phyloP scores from a whole-genome alignment of 2,888 invertebrate species.

The Ichneumoninae sp. region DNA sequence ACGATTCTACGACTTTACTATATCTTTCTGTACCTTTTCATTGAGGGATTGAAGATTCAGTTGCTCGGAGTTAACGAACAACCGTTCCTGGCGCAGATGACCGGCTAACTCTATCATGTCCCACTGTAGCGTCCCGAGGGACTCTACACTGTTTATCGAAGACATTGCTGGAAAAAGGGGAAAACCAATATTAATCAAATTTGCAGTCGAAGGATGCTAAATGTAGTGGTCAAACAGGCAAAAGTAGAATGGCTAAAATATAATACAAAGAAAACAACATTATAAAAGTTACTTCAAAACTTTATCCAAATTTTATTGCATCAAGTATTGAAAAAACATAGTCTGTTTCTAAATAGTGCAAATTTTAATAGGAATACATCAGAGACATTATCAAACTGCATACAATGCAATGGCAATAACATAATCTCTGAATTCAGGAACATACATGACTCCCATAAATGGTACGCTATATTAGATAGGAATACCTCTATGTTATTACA shows the following conservation, averaged over 20 bases:
- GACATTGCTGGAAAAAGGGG: conserved; percentile 76
- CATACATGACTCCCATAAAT: background rate
- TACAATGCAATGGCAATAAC: background rate
- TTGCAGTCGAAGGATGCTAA: background rate
- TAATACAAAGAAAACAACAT: background rate
- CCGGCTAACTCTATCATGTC: conserved; percentile 88
- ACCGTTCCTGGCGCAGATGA: conserved; percentile 92
- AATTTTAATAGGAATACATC: background rate
- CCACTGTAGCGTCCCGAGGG: conserved; percentile 82
- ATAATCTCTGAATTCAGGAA: background rate
- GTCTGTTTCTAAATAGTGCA: background rate
- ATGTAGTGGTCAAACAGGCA: background rate
- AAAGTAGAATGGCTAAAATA: background rate
- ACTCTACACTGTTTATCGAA: conserved; percentile 81
- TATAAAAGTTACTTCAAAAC: background rate
- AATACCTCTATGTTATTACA: background rate
- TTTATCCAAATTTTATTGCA: background rate
- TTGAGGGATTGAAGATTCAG: conserved; percentile 92
- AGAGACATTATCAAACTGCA: background rate
- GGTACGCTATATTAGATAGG: background rate
- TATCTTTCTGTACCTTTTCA: conserved; percentile 87
- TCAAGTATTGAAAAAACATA: background rate
- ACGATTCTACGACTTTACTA: background rate
- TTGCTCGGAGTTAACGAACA: conserved; percentile 94
- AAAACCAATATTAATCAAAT: background rate